These are phyloP conservation scores for Esperia sulphurella DNA, from an alignment of 2,888 invertebrate genomes.

Conservation along the genomic window DNA sequence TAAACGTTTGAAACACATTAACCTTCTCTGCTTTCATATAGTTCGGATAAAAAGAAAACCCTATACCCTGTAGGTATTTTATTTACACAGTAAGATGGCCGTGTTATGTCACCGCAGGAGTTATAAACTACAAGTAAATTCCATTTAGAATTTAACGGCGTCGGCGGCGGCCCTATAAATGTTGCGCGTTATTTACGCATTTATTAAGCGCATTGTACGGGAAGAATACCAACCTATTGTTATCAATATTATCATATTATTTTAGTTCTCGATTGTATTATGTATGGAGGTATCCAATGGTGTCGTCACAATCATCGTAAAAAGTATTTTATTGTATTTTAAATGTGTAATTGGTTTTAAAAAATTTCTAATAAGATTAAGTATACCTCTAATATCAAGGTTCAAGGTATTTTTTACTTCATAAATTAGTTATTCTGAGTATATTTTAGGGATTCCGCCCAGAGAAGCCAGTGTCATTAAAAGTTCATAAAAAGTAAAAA, in stretches of 20 bases:
- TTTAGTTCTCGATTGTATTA: too few species aligned
- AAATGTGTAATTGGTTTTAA: too few species aligned
- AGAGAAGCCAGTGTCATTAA: not conserved
- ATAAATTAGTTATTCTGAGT: not conserved
- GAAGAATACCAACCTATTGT: too few species aligned
- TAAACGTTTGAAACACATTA: too few species aligned
- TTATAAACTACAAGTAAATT: constrained; percentile 26
- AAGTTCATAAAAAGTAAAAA: not conserved
- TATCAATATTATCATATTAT: too few species aligned
- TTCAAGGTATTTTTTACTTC: not conserved
- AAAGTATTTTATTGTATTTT: too few species aligned
- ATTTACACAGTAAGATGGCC: not conserved
- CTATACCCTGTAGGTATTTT: not conserved
- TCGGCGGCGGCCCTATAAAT: not conserved
- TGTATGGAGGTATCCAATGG: too few species aligned
- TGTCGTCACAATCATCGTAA: too few species aligned
- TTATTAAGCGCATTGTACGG: not conserved
- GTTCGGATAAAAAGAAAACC: too few species aligned
- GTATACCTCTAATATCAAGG: not conserved
- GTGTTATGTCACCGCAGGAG: constrained; percentile 12
- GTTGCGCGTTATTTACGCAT: not conserved
- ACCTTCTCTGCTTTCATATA: too few species aligned
- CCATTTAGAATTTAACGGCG: constrained; percentile 23
- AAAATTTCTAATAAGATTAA: not conserved
- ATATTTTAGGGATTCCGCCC: not conserved